phyloP scores from a whole-genome alignment of 2,113 vertebrate species.

The Boleophthalmus pectinirostris region DNA sequence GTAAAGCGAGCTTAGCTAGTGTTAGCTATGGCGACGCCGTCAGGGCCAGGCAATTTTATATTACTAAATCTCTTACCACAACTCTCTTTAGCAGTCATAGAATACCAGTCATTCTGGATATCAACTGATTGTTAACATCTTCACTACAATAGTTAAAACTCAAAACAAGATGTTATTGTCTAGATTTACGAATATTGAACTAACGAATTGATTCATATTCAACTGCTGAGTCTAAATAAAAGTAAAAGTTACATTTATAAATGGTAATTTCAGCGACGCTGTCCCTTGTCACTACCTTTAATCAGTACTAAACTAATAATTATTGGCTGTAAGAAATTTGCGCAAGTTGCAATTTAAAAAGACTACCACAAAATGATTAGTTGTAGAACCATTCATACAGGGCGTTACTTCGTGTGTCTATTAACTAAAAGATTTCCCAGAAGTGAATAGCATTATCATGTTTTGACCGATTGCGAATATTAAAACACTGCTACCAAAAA shows the following conservation, averaged over 20 bases:
- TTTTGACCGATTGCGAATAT: slow-evolving; percentile 32
- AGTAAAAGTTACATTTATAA: neutral
- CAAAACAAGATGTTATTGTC: neutral
- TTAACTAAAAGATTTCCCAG: neutral
- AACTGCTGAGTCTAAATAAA: neutral
- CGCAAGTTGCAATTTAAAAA: no score
- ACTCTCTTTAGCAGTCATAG: neutral
- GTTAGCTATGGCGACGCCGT: slow-evolving; percentile 64
- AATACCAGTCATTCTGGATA: neutral
- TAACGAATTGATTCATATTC: neutral
- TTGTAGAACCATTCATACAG: neutral
- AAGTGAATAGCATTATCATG: neutral
- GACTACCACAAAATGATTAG: no score
- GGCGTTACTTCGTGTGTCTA: neutral
- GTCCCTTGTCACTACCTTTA: neutral
- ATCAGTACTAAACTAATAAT: neutral
- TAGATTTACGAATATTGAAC: neutral
- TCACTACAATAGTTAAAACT: neutral
- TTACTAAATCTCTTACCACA: slow-evolving; percentile 8
- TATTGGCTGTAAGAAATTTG: neutral
- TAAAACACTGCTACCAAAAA: slow-evolving; percentile 34
- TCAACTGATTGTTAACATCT: neutral
- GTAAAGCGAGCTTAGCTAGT: slow-evolving; percentile 57
- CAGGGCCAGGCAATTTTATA: slow-evolving; percentile 51
- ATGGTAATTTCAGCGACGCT: neutral